A percentile compares a stretch with the other conserved stretches of the same genome.
Conservation (phyloP, 1,140 invertebrate species). For the Procambarus virginalis region DNA sequence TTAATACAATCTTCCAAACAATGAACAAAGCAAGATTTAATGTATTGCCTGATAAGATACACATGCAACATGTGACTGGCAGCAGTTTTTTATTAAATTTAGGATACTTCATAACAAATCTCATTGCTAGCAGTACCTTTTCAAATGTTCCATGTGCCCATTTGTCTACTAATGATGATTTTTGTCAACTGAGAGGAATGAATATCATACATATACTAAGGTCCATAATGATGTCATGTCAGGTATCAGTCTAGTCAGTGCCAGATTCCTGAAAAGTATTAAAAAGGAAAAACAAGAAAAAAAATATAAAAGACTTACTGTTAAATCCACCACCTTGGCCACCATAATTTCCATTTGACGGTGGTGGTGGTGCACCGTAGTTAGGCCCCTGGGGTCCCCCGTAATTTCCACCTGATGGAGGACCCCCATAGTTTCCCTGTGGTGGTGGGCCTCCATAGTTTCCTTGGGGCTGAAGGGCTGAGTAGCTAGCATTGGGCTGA, state of each 20-base stretch:
- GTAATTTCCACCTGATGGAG: constrained; percentile 51
- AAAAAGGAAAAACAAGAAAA: not conserved
- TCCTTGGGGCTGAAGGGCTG: constrained; percentile 54
- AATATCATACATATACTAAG: constrained; percentile 44
- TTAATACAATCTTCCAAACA: constrained; percentile 18
- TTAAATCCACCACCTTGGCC: constrained; percentile 68
- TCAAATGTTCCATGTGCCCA: constrained; percentile 62
- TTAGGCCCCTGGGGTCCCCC: constrained; percentile 56
- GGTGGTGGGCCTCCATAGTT: constrained; percentile 57
- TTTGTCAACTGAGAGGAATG: constrained; percentile 50
- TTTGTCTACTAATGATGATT: constrained; percentile 33
- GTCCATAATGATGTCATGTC: constrained; percentile 52
- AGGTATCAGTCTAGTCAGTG: constrained; percentile 59
- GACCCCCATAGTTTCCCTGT: constrained; percentile 51
- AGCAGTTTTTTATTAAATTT: not conserved
- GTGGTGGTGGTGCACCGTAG: constrained; percentile 61
- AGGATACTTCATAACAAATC: not conserved
- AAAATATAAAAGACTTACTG: constrained; percentile 57
- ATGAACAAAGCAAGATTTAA: constrained; percentile 43
- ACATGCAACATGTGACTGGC: constrained; percentile 59
- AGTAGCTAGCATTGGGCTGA: constrained; percentile 61
- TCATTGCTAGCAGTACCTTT: constrained; percentile 10
- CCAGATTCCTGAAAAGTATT: constrained; percentile 55
- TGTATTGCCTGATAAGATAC: constrained; percentile 30
- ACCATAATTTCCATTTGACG: constrained; percentile 63